These are phyloP conservation scores for Acipenser ruthenus DNA, from an alignment of 2,797 vertebrate species.

Conservation along the genomic window DNA sequence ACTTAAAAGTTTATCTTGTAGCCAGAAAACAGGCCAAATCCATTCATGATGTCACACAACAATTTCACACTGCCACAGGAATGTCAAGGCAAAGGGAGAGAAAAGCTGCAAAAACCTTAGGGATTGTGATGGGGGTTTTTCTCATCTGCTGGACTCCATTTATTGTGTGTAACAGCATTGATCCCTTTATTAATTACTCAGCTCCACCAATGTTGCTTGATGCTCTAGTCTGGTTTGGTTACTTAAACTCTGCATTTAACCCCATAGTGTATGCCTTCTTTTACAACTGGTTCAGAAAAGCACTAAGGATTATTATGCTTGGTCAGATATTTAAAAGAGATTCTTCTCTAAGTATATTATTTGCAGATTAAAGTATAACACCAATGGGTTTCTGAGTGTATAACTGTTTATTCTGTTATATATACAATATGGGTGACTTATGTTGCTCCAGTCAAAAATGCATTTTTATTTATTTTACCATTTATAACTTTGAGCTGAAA, in stretches of 20 bases:
- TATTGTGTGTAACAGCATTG: neutral
- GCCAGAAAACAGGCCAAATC: neutral
- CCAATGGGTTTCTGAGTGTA: too few relatives aligned
- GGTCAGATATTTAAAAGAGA: neutral
- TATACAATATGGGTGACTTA: too few relatives aligned
- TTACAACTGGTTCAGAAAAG: neutral
- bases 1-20: neutral
- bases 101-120: slow-evolving; percentile 1
- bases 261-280: slow-evolving; percentile 1
- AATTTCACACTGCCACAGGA: neutral
- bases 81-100: neutral
- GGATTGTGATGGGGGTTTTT: neutral
- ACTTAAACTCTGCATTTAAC: neutral
- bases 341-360: neutral
- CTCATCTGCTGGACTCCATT: neutral
- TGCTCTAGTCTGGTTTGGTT: neutral
- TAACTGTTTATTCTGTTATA: too few relatives aligned
- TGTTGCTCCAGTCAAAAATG: too few relatives aligned
- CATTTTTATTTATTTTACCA: too few relatives aligned
- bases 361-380: too few relatives aligned
- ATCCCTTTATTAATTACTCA: neutral
- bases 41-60: neutral
- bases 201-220: neutral
- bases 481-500: too few relatives aligned
- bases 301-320: neutral